Conservation (phyloP, 2,888 invertebrate genomes). For the Ophioninae sp. region DNA sequence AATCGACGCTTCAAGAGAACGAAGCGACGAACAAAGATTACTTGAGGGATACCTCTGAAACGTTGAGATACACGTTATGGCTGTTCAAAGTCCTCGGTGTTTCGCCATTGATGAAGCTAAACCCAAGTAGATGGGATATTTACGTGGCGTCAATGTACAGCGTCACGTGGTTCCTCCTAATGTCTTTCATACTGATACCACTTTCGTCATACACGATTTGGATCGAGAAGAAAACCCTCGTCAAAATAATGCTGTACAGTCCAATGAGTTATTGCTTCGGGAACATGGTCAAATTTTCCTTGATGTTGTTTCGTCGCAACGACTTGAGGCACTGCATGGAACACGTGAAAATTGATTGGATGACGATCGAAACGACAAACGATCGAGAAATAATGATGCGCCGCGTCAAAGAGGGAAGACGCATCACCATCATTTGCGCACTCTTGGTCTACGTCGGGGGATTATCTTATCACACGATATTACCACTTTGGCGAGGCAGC, state of each 20-base stretch:
- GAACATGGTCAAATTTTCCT: conserved; percentile 45
- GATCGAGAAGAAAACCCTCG: conserved; percentile 28
- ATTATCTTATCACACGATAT: conserved; percentile 38
- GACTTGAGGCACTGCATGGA: conserved; percentile 42
- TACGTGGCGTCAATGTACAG: background rate
- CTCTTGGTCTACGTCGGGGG: conserved; percentile 51
- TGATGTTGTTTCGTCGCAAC: conserved; percentile 32
- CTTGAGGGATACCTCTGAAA: conserved; percentile 13
- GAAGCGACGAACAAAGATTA: conserved; percentile 22
- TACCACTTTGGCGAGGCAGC: conserved; percentile 42
- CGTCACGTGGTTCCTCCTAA: background rate
- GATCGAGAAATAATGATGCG: conserved; percentile 62
- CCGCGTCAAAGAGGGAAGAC: conserved; percentile 45
- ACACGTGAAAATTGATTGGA: conserved; percentile 51
- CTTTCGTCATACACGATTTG: conserved; percentile 26
- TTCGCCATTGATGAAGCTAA: conserved; percentile 37
- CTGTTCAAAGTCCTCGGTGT: conserved; percentile 43
- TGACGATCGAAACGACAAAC: conserved; percentile 39
- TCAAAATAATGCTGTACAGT: conserved; percentile 33
- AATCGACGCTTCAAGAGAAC: background rate
- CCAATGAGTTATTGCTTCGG: conserved; percentile 45
- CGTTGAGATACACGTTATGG: conserved; percentile 17
- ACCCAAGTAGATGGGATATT: background rate
- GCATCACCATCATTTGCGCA: conserved; percentile 36
- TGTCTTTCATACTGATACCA: conserved; percentile 44